These are phyloP conservation scores for Anguilla rostrata DNA, from an alignment of 2,113 vertebrate species.

Conservation along the genomic window DNA sequence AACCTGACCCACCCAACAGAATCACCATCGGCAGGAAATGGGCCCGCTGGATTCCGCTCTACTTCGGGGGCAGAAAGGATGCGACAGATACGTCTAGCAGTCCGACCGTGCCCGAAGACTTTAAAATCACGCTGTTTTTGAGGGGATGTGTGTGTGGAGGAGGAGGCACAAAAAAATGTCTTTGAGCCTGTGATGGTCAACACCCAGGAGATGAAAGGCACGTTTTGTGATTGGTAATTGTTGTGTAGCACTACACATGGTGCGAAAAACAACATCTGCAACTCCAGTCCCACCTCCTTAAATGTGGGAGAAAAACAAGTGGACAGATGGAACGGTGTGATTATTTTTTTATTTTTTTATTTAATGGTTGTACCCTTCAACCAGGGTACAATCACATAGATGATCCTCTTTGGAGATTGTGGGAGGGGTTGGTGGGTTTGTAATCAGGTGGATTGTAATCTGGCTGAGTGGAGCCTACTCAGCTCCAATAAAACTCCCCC, in stretches of 20 bases:
- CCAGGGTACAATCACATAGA: neutral
- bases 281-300: too few species aligned
- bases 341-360: too few species aligned
- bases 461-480: neutral
- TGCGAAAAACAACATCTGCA: too few species aligned
- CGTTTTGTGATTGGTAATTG: neutral
- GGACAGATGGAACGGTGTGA: too few species aligned
- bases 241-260: neutral
- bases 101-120: neutral
- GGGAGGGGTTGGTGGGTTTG: neutral
- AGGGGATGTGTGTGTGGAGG: neutral
- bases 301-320: too few species aligned
- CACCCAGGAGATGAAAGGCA: neutral
- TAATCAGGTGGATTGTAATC: neutral
- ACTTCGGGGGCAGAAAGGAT: neutral
- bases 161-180: neutral
- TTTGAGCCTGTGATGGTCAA: neutral
- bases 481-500: neutral
- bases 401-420: neutral
- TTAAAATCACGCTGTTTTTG: neutral
- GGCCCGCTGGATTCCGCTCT: neutral
- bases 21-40: neutral
- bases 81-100: neutral
- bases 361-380: too few species aligned
- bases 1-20: neutral